Conservation (phyloP, 2,113 vertebrate genomes). For the Sphaerodactylus townsendi region DNA sequence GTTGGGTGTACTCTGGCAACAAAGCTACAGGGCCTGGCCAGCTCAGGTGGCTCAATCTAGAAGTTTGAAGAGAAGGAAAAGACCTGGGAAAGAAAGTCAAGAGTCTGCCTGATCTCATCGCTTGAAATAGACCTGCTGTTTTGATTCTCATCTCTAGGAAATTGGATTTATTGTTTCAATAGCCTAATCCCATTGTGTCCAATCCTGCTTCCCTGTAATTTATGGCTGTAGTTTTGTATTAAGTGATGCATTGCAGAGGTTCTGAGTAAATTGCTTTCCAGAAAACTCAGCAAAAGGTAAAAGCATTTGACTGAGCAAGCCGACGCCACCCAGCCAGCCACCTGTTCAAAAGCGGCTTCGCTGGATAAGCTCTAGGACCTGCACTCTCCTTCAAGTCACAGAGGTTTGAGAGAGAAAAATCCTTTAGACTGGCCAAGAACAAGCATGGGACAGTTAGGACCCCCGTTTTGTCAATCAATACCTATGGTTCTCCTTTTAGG, state of each 20-base stretch:
- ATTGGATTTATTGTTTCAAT: conserved; percentile 59
- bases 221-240: conserved; percentile 47
- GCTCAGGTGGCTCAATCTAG: not conserved
- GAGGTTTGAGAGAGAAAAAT: fast-evolving
- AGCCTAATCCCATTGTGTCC: conserved; percentile 68
- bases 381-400: fast-evolving
- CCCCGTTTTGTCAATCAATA: too few relatives aligned
- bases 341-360: conserved; percentile 36
- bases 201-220: conserved; percentile 73
- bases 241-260: conserved; percentile 70
- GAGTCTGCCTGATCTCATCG: conserved; percentile 51
- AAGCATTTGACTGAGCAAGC: conserved; percentile 43
- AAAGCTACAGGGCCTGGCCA: not conserved
- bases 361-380: not conserved
- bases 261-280: conserved; percentile 73
- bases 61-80: not conserved
- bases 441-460: not conserved
- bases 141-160: conserved; percentile 62
- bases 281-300: conserved; percentile 52
- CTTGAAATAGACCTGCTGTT: conserved; percentile 49
- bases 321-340: not conserved
- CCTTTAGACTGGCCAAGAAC: not conserved
- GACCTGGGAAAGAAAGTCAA: too few relatives aligned
- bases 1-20: not conserved
- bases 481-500: too few relatives aligned